phyloP scores from a whole-genome alignment of 2,797 vertebrate species.

The Premnoplex brunnescens region DNA sequence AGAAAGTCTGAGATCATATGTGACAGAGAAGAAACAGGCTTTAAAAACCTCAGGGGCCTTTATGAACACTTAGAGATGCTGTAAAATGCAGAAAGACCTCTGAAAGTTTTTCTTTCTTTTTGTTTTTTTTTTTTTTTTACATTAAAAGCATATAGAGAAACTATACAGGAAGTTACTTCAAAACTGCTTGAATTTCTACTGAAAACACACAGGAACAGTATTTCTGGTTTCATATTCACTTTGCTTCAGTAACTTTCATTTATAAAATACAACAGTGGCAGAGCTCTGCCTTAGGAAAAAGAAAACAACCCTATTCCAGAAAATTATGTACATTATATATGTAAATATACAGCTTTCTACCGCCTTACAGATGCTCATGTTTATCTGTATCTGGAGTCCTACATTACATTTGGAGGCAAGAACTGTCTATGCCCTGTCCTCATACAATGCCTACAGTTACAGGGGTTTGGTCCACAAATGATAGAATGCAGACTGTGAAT shows the following conservation, averaged over 20 bases:
- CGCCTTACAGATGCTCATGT: neutral
- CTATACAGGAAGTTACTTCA: neutral
- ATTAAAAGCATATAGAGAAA: neutral
- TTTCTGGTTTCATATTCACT: neutral
- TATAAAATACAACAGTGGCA: neutral
- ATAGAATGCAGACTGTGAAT: neutral
- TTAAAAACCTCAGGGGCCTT: neutral
- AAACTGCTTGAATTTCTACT: neutral
- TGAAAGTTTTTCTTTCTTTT: neutral
- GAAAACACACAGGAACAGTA: neutral
- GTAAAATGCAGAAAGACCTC: conserved; percentile 3
- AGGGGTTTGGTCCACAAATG: neutral
- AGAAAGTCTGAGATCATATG: neutral
- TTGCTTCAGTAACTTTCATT: neutral
- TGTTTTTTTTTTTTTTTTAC: neutral
- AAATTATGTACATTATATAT: neutral
- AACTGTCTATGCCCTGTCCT: neutral
- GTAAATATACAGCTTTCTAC: neutral
- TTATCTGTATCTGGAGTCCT: neutral
- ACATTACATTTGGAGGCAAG: neutral
- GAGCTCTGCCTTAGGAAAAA: neutral
- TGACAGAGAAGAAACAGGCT: neutral
- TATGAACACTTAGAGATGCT: neutral
- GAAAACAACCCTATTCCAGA: neutral
- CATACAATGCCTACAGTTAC: neutral